Conservation (phyloP, 2,797 vertebrate species). For the Aselliscus stoliczkanus region DNA sequence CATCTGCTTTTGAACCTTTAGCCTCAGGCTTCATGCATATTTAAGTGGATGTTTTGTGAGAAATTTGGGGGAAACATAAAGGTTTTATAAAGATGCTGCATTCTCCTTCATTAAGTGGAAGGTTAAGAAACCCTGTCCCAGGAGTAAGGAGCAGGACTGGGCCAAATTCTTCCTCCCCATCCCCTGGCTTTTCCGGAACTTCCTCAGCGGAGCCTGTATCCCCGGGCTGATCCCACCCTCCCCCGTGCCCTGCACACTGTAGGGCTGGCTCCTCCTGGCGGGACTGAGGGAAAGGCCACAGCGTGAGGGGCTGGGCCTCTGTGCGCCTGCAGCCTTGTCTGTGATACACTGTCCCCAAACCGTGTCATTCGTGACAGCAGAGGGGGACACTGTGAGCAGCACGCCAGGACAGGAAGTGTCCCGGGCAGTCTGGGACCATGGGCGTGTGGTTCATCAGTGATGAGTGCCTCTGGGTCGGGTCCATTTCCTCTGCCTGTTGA, state of each 20-base stretch:
- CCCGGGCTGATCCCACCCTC: background rate
- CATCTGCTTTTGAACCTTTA: background rate
- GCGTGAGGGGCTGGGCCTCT: background rate
- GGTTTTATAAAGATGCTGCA: background rate
- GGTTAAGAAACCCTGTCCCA: background rate
- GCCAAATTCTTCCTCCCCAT: background rate
- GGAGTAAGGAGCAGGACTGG: background rate
- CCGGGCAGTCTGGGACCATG: background rate
- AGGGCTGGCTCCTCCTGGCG: background rate
- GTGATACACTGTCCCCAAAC: fast-evolving
- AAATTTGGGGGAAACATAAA: background rate
- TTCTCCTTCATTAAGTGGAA: background rate
- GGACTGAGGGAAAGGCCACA: background rate
- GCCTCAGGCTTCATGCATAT: background rate
- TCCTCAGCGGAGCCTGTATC: background rate
- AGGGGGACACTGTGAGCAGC: no score
- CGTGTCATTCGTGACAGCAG: background rate
- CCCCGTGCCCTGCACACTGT: fast-evolving
- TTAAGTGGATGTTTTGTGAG: background rate
- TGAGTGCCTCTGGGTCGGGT: fast-evolving
- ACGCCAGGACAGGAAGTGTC: fast-evolving
- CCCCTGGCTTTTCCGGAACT: background rate
- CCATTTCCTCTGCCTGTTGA: background rate
- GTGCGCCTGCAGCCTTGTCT: background rate
- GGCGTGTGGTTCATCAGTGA: background rate